These are phyloP conservation scores for Vollenhovia emeryi DNA, from an alignment of 1,140 invertebrate species.

Conservation along the genomic window DNA sequence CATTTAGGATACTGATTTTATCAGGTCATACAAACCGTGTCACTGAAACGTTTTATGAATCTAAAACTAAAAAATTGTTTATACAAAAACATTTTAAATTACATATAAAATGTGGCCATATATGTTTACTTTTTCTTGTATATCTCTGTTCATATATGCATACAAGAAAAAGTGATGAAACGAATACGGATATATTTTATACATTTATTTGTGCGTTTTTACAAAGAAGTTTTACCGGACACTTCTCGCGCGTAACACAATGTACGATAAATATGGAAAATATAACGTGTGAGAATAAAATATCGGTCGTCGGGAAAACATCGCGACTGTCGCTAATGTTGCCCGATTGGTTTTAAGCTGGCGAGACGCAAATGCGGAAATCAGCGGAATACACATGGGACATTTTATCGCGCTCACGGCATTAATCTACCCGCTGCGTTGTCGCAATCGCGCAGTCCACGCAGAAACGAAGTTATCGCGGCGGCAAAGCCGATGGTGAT, in stretches of 20 bases:
- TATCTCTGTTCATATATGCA: too few species aligned
- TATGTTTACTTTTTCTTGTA: too few species aligned
- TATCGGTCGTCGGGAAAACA: not conserved
- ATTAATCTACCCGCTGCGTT: constrained; percentile 2
- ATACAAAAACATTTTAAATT: too few species aligned
- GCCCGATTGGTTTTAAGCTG: not conserved
- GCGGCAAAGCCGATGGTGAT: not conserved
- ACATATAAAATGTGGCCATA: too few species aligned
- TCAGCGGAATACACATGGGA: not conserved
- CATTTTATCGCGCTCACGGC: not conserved
- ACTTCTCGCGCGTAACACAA: not conserved
- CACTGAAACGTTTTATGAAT: too few species aligned
- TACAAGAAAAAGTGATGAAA: too few species aligned
- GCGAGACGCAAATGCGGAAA: not conserved
- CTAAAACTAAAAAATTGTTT: too few species aligned
- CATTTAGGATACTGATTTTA: too few species aligned
- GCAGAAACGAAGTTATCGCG: constrained; percentile 13
- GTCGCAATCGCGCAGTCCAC: not conserved
- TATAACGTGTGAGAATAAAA: not conserved
- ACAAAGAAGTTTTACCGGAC: too few species aligned
- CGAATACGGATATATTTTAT: too few species aligned
- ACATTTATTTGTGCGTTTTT: too few species aligned
- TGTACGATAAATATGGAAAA: not conserved
- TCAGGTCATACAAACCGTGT: too few species aligned
- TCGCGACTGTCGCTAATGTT: not conserved